These are phyloP conservation scores for Tanytarsus gracilentus DNA, from an alignment of 2,888 invertebrate species.

Conservation along the genomic window DNA sequence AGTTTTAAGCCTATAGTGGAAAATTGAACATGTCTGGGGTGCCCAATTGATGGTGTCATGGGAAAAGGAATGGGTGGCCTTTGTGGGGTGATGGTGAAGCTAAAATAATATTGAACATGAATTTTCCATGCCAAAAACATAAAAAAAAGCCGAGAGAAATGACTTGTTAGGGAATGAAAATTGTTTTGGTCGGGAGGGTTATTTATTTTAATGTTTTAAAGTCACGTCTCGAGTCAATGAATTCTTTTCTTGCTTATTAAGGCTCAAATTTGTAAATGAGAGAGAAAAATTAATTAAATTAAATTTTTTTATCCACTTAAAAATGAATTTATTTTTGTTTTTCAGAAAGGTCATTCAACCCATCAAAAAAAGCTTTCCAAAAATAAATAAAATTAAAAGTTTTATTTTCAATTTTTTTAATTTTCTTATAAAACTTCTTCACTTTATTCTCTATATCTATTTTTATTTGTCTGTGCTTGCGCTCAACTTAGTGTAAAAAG, in stretches of 20 bases:
- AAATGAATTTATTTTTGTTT: too few relatives aligned
- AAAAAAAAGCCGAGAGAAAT: not conserved
- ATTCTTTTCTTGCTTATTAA: not conserved
- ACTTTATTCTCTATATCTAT: not conserved
- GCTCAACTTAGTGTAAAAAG: not conserved
- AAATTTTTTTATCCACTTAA: too few relatives aligned
- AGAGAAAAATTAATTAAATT: too few relatives aligned
- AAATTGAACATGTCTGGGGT: not conserved
- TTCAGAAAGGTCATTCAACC: not conserved
- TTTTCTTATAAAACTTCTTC: too few relatives aligned
- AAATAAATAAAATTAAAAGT: not conserved
- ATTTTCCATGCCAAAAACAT: not conserved
- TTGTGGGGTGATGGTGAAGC: too few relatives aligned
- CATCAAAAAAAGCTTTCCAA: too few relatives aligned
- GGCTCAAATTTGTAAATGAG: too few relatives aligned
- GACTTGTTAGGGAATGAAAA: too few relatives aligned
- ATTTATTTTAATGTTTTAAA: conserved; percentile 2
- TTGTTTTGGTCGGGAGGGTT: too few relatives aligned
- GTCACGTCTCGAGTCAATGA: not conserved
- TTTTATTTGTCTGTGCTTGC: not conserved
- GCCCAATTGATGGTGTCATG: too few relatives aligned
- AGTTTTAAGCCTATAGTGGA: not conserved
- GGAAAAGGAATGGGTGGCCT: too few relatives aligned
- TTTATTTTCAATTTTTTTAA: too few relatives aligned
- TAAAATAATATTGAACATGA: not conserved